phyloP scores from a whole-genome alignment of 2,888 invertebrate species.

The Anoplius nigerrimus region DNA sequence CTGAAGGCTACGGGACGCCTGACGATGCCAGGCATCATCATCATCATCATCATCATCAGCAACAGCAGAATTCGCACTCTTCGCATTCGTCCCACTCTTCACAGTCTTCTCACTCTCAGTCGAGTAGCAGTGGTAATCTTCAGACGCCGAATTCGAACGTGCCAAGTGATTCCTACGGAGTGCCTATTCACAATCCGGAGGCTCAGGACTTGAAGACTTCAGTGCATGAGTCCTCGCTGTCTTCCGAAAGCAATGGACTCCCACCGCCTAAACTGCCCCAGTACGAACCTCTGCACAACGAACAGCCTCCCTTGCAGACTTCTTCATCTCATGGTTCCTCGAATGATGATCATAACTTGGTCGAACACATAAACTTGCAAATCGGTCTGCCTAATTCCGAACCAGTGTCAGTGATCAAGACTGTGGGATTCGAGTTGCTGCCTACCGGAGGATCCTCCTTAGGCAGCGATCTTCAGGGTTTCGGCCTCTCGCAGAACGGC shows the following conservation, averaged over 20 bases:
- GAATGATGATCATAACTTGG: slow-evolving; percentile 36
- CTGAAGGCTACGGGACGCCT: slow-evolving; percentile 66
- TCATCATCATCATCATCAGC: neutral
- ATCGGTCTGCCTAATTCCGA: slow-evolving; percentile 46
- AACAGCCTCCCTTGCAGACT: slow-evolving; percentile 33
- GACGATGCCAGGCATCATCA: slow-evolving; percentile 35
- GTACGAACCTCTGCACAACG: slow-evolving; percentile 67
- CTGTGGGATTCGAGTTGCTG: slow-evolving; percentile 57
- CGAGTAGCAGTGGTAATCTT: slow-evolving; percentile 2
- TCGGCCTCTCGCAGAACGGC: slow-evolving; percentile 32
- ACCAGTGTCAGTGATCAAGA: slow-evolving; percentile 50
- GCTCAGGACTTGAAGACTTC: slow-evolving; percentile 67
- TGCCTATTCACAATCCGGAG: slow-evolving; percentile 73
- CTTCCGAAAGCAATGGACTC: slow-evolving; percentile 59
- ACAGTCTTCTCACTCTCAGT: slow-evolving; percentile 13
- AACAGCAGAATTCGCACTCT: neutral
- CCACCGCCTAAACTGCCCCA: slow-evolving; percentile 70
- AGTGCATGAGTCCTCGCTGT: slow-evolving; percentile 59
- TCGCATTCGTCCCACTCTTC: slow-evolving; percentile 16
- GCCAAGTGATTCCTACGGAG: slow-evolving; percentile 77
- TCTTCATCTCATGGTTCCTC: neutral
- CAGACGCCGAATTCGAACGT: slow-evolving; percentile 54
- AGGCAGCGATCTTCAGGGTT: slow-evolving; percentile 39
- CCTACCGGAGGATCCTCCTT: slow-evolving; percentile 51
- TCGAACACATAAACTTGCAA: slow-evolving; percentile 43